Evolutionary conservation across 92 coral and sea anemone species (phyloP), one percentile per base, ranked within the genome.

Genomic region (Blastomussa wellsi): DNA sequence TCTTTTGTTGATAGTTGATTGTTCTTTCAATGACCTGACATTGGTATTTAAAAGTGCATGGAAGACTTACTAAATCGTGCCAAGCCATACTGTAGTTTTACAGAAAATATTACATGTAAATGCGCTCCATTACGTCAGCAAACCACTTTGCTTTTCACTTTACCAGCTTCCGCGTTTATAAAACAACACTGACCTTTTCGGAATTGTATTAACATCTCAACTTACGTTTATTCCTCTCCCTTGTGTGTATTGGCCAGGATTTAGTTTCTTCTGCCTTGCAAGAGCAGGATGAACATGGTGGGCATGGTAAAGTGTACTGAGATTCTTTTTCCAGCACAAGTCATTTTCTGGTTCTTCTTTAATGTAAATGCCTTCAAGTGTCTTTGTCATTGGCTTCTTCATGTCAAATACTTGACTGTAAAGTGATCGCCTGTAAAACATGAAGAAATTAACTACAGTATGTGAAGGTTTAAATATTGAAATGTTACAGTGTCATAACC

Each of bases 401-500:
- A 91, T 78, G 77, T 91, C 95, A 89, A 96, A 96, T 41, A 89
- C 89, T 87, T 90, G 92, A 77, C 84, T 80, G 36, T 96, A 96
- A 24, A 96, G 91, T 28, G 95, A 89, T 78, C 88, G 88, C 98
- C 98, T 95, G 88, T 38, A 85, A 39, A 29, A 68, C 13, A 76
- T 38, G 65, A 49, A 33, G 31, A 57, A 57, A n/a, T n/a, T n/a
- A n/a, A n/a, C n/a, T n/a, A n/a, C n/a, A n/a, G n/a, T n/a, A n/a
- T 22, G 31, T 24, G 12, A 57, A 26, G 10, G 8, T 24, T 19
- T n/a, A 13, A 11, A 57, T 5, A 6, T 24, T 24, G 10, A 44
- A n/a, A n/a, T n/a, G n/a, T n/a, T n/a, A n/a, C n/a, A n/a, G n/a
- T n/a, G n/a, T n/a, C n/a, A n/a, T n/a, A n/a, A n/a, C n/a, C n/a